These are phyloP conservation scores for Ectropis grisescens DNA, from an alignment of 1,140 invertebrate species.

Conservation along the genomic window DNA sequence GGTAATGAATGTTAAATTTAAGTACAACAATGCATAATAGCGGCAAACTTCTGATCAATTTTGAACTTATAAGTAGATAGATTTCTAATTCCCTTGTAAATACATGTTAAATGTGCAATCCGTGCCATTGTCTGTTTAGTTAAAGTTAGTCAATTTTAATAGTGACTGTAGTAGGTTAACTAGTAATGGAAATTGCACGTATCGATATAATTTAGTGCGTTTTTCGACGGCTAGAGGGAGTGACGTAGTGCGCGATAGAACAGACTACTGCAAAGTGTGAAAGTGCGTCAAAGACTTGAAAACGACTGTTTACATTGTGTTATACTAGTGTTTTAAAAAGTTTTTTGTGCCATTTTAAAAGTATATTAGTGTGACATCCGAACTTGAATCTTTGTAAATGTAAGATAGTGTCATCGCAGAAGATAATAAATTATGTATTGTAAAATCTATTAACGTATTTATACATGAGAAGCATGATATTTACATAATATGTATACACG, in stretches of 20 bases:
- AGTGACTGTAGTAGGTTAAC: no score
- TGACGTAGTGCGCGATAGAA: constrained; percentile 15
- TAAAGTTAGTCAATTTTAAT: constrained; percentile 57
- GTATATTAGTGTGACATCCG: constrained; percentile 66
- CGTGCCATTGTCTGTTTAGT: constrained; percentile 68
- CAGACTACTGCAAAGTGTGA: constrained; percentile 20
- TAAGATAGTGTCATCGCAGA: constrained; percentile 60
- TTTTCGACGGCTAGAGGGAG: constrained; percentile 17
- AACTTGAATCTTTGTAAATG: constrained; percentile 64
- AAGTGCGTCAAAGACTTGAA: constrained; percentile 39
- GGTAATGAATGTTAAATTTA: constrained; percentile 48
- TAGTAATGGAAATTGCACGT: constrained; percentile 20
- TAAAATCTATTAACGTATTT: constrained; percentile 64
- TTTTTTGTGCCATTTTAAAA: constrained; percentile 70
- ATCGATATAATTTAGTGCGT: constrained; percentile 20
- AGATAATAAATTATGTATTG: constrained; percentile 62
- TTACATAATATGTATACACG: constrained; percentile 69
- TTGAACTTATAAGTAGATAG: constrained; percentile 41
- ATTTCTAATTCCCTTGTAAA: constrained; percentile 53
- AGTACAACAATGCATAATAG: constrained; percentile 37
- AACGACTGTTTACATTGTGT: constrained; percentile 60
- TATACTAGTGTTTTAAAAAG: constrained; percentile 59
- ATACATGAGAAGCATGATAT: constrained; percentile 65
- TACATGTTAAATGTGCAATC: constrained; percentile 63
- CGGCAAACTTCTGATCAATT: constrained; percentile 46